Base-by-base conservation (phyloP, 2,888 invertebrate species). In the Cantharis nigra region DNA sequence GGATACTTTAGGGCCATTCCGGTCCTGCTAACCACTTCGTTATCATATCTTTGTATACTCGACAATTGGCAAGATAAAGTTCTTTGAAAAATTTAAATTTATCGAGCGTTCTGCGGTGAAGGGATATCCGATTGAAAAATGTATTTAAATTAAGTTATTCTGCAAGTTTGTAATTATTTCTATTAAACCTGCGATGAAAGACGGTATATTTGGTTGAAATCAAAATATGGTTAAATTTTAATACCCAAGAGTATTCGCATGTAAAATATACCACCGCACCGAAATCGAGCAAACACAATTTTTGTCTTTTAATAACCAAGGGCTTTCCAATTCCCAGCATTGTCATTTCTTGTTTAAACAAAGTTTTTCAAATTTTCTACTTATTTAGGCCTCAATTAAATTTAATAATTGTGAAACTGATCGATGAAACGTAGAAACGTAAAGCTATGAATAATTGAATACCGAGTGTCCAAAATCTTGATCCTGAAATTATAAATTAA, bases 241-340 rank as follows among this genome's bases (percentile, higher is more conserved):
- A 63, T 63, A 72, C 73, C 77, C 82, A 69, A 63, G 71, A 71
- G 76, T 69, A 73, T 81, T 81, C 80, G 80, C 81, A 81, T 83
- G 82, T 83, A 83, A 83, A 83, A 82, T 82, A 83, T 80, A 83
- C 82, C 76, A 78, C 81, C 82, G 81, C 76, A 78, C 81, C 82
- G 81, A 83, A 83, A 83, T 82, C 84, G 84, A 80, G 84, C 85
- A 85, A 85, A 85, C 85, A 84, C 84, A 83, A 85, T 84, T 85
- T 85, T 84, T 84, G 85, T 83, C 83, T 83, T 83, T 83, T 85
- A 85, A 85, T 85, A 85, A 84, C 83, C 83, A 82, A 83, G 85
- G 82, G 85, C 81, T 82, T 79, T 80, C 78, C 74, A 75, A 82
- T 83, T 80, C 84, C 84, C 80, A 75, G 82, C 77, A 83, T 67